Base-by-base conservation (phyloP, 1,140 invertebrate species). In the Brevipalpus yothersi region DNA sequence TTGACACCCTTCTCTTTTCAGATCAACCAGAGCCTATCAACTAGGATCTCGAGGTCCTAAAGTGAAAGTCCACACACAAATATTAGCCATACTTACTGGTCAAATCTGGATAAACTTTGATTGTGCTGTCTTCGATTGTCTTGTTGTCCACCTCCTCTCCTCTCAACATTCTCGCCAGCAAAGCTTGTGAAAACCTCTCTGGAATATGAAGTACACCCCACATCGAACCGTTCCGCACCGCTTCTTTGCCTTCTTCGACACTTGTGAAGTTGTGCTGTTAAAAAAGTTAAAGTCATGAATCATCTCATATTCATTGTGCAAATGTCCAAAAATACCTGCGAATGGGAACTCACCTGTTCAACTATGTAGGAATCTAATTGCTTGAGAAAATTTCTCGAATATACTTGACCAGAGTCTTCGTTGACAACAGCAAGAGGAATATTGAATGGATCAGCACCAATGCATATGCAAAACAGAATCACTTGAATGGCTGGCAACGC, bases 391-490 rank as follows among this genome's bases (percentile, higher is more conserved):
- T 57, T 13, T 41, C 54, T n/a, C 12, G 61, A 40, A 56, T 62
- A 60, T n/a, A 53, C 45, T 47, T 53, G 60, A 17, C 56, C 51
- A 23, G 40, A 19, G 17, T 73, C 72, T 13, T 68, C 60, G 60
- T 73, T 72, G 9, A 90, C 83, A 59, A 94, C 77, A 41, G 84
- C 86, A 68, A 95, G 65, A 63, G 78, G 79, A 0, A 95, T 76
- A 51, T 83, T 82, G 54, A 78, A 80, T 0, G 91, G 90, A 69
- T 90, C 85, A 41, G 84, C 77, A 61, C 90, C 91, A 65, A 94
- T 90, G 23, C 89, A 86, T 63, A 92, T 70, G 71, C 89, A 94
- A 75, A 95, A 94, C 8, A 93, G 76, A 58, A 91, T 83, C n/a
- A 88, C 86, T 75, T 94, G 87, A 72, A 87, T 81, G 4, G 90